Evolutionary conservation across 2,888 invertebrate species (phyloP), one percentile per base, ranked within the genome.

Genomic region (Amphipyra berbera): DNA sequence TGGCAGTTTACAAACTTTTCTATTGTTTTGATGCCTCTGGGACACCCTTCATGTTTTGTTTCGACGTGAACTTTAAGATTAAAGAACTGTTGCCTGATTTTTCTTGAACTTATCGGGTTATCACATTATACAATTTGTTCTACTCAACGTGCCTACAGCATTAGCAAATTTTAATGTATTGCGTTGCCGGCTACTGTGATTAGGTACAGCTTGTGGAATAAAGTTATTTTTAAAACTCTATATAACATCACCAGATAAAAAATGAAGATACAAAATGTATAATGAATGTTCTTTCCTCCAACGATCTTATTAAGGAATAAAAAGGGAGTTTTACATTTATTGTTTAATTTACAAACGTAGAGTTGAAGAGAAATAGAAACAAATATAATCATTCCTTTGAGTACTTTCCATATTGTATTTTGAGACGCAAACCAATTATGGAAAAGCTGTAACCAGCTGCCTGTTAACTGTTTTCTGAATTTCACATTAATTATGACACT

Each of bases 1-100:
- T 65, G 76, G 55, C 76, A 68, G 72, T 54, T 59, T 9, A n/a
- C n/a, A 45, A 69, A 74, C 50, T 74, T 50, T 55, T 45, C 44
- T 30, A 53, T 52, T 56, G 63, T 77, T 62, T 15, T 48, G 61
- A 47, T 63, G 38, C 41, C 54, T 41, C 37, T 12, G 46, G 27
- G 61, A 42, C 41, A 56, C 33, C 30, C 44, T 41, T 73, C 27
- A 33, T 48, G 35, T 37, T 57, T 46, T 50, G 27, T 13, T 45
- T 45, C 9, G 58, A 67, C 59, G 40, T 68, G 7, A 57, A 60
- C 41, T 58, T 50, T 13, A 13, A 40, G 35, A 9, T 27, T 41
- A 8, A 6, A 37, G 14, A 35, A 13, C n/a, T 21, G 1, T 42
- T 0, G 6, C 2, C 9, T 42, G 14, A 42, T 42, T 13, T 14